Conservation (phyloP, 2,113 vertebrate genomes). For the Catharus minimus region DNA sequence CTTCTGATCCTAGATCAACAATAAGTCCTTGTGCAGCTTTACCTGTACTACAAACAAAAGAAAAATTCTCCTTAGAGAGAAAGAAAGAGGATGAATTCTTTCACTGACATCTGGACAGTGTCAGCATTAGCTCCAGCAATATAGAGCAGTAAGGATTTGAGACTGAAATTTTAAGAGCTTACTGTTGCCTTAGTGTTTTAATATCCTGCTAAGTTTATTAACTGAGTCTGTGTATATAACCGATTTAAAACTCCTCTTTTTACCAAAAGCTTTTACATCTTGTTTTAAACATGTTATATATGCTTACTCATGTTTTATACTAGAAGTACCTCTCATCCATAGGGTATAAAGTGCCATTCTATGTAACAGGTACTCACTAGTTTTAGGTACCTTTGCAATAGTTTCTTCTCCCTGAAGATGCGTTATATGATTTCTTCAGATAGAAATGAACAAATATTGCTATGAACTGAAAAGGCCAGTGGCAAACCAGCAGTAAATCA, state of each 20-base stretch:
- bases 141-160: neutral
- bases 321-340: neutral
- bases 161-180: neutral
- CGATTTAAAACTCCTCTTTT: neutral
- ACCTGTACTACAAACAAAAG: neutral
- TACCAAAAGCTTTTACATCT: neutral
- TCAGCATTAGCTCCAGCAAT: neutral
- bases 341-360: neutral
- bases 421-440: neutral
- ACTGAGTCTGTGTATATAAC: neutral
- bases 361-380: neutral
- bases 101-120: neutral
- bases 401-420: neutral
- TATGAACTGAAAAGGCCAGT: neutral
- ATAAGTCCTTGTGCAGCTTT: accelerated
- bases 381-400: neutral
- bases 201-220: neutral
- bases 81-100: neutral
- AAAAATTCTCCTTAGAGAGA: neutral
- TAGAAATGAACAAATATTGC: neutral
- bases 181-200: neutral
- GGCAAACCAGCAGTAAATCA: neutral
- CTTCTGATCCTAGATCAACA: neutral
- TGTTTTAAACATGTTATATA: neutral
- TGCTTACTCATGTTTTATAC: neutral